These are phyloP conservation scores for Arnoldichthys spilopterus DNA, from an alignment of 2,797 vertebrate genomes.

Conservation along the genomic window DNA sequence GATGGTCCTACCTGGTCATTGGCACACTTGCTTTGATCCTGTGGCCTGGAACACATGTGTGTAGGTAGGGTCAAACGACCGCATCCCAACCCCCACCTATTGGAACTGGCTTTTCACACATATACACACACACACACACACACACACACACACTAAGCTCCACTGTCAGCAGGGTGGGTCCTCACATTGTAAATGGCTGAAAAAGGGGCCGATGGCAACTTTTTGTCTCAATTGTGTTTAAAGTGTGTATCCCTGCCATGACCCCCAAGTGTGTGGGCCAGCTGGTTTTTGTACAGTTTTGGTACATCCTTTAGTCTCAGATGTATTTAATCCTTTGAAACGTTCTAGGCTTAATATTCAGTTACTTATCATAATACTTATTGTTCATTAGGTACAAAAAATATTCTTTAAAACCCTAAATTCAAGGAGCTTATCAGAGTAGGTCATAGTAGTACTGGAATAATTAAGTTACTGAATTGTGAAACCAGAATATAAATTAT, in stretches of 20 bases:
- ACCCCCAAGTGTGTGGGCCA: conserved; percentile 3
- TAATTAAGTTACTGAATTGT: not conserved
- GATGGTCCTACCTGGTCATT: conserved; percentile 69
- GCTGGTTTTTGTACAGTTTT: conserved; percentile 19
- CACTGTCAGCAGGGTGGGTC: conserved; percentile 75
- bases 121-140: not conserved
- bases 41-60: conserved; percentile 57
- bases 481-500: too few relatives aligned
- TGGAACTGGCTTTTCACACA: not conserved
- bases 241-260: conserved; percentile 19
- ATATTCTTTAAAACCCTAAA: not conserved
- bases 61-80: conserved; percentile 46
- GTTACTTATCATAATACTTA: too few relatives aligned
- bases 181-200: conserved; percentile 67
- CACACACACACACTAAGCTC: conserved; percentile 53
- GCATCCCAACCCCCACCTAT: conserved; percentile 7
- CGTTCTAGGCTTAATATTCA: not conserved
- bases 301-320: conserved; percentile 8
- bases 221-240: conserved; percentile 64
- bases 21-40: conserved; percentile 51
- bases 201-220: conserved; percentile 60
- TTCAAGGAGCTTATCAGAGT: not conserved
- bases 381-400: not conserved
- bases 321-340: conserved; percentile 11
- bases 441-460: not conserved